phyloP scores from a whole-genome alignment of 2,888 invertebrate species.

The Oeneis ivallda region DNA sequence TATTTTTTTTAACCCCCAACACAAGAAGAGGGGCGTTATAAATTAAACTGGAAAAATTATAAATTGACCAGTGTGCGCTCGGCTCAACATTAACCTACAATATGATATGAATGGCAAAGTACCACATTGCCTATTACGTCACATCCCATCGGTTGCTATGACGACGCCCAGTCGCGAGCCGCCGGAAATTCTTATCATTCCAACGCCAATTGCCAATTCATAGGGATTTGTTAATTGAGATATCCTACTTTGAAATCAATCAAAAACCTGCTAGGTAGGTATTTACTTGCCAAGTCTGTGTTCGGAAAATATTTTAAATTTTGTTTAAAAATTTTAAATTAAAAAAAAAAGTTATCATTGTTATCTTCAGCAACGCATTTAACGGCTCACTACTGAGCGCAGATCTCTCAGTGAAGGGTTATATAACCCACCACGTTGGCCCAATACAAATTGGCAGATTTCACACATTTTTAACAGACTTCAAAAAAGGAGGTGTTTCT shows the following conservation, averaged over 20 bases:
- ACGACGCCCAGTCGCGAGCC: conserved; percentile 2
- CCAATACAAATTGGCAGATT: too few species aligned
- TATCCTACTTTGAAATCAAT: conserved; percentile 12
- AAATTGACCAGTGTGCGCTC: neutral
- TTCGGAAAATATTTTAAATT: neutral
- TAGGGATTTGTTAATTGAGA: conserved; percentile 20
- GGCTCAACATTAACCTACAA: neutral
- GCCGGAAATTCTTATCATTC: conserved; percentile 20
- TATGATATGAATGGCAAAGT: conserved; percentile 20
- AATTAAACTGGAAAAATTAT: neutral
- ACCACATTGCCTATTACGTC: conserved; percentile 20
- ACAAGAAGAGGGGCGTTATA: too few species aligned
- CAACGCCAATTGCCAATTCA: conserved; percentile 13
- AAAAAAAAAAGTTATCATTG: too few species aligned
- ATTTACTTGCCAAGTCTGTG: neutral
- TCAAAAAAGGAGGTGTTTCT: too few species aligned
- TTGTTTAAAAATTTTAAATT: too few species aligned
- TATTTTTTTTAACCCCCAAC: too few species aligned
- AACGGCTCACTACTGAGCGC: too few species aligned
- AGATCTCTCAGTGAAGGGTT: too few species aligned
- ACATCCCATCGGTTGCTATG: conserved; percentile 22
- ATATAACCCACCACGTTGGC: too few species aligned
- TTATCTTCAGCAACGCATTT: too few species aligned
- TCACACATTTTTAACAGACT: too few species aligned
- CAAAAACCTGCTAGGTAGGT: neutral